Conservation (phyloP, 2,113 vertebrate species). For the Fregetta grallaria region DNA sequence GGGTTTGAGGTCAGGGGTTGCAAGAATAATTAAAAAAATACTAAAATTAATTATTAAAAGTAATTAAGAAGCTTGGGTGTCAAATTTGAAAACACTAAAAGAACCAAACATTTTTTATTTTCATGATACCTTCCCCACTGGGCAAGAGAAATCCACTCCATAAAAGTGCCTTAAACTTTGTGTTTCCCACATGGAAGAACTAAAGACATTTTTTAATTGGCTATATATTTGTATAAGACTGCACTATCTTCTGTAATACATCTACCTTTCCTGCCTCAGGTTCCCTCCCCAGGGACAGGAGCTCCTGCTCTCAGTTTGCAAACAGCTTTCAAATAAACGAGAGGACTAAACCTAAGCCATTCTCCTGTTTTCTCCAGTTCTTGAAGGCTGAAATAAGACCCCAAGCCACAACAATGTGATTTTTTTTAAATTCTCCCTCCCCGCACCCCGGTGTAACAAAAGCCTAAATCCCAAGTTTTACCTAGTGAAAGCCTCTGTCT, state of each 20-base stretch:
- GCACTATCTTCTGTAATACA: background rate
- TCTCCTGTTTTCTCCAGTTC: background rate
- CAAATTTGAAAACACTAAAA: background rate
- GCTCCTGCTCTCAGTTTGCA: background rate
- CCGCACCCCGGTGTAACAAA: rapidly evolving
- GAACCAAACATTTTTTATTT: background rate
- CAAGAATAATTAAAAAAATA: background rate
- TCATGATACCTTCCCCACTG: background rate
- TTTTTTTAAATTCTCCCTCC: background rate
- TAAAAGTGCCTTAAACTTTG: background rate
- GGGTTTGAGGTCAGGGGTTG: background rate
- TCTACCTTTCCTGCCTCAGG: background rate
- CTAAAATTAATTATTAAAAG: background rate
- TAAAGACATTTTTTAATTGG: background rate
- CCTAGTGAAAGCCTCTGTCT: background rate
- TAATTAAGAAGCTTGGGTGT: background rate
- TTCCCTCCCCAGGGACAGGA: background rate
- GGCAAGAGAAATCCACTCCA: background rate
- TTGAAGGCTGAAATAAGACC: background rate
- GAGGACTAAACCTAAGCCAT: background rate
- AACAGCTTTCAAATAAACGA: background rate
- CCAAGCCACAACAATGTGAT: background rate
- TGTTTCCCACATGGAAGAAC: background rate
- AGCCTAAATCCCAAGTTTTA: background rate
- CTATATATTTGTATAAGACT: background rate